Evolutionary conservation across 2,113 vertebrate genomes (phyloP).

Genomic region (Gymnogyps californianus): DNA sequence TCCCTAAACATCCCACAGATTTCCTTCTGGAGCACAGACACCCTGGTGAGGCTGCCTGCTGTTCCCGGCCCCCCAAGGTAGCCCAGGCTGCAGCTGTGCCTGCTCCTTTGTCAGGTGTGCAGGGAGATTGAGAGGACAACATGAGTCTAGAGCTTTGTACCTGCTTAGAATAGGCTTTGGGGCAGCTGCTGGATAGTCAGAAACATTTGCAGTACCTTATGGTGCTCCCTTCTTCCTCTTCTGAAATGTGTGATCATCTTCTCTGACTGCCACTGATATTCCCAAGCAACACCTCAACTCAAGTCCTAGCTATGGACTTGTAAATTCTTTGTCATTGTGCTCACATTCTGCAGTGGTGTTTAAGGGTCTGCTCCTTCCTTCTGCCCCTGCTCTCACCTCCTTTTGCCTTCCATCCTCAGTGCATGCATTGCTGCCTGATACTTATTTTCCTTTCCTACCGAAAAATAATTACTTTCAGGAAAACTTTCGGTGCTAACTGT

Average conservation of each 20-base stretch:
- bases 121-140: neutral
- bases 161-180: neutral
- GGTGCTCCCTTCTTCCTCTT: neutral
- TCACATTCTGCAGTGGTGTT: neutral
- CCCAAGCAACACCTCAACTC: neutral
- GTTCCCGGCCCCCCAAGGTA: accelerated
- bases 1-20: neutral
- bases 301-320: neutral
- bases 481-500: neutral
- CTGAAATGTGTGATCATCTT: neutral
- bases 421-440: neutral
- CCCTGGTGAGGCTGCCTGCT: neutral
- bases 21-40: neutral
- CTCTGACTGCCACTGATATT: neutral
- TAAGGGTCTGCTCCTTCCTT: neutral
- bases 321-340: neutral
- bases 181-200: neutral
- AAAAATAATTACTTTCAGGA: neutral
- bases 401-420: neutral
- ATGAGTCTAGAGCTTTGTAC: neutral
- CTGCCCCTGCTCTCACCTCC: neutral
- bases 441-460: neutral
- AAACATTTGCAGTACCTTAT: neutral
- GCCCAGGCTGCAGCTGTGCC: neutral
- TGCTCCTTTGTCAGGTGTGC: accelerated